A percentile compares a stretch with the other conserved stretches of the same genome.
These are phyloP conservation scores for Belgica antarctica DNA, from an alignment of 2,888 invertebrate species.

Conservation along the genomic window DNA sequence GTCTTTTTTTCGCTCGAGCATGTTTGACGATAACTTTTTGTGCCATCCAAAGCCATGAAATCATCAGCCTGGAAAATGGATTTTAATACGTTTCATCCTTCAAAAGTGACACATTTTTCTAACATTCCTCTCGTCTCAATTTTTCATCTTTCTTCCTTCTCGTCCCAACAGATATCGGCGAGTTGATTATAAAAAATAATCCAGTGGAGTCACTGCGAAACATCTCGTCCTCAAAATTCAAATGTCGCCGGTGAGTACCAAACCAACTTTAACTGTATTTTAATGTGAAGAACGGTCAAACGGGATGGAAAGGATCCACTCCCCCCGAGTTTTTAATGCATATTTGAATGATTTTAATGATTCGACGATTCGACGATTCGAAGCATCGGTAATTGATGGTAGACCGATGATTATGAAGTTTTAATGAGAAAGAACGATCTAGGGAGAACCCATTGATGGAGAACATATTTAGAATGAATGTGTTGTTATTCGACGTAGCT, in stretches of 20 bases:
- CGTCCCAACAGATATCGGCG: slow-evolving; percentile 34
- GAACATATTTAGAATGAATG: too few relatives aligned
- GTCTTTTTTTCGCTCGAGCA: too few relatives aligned
- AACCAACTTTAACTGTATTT: neutral
- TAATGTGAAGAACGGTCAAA: neutral
- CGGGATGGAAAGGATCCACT: too few relatives aligned
- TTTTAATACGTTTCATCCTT: neutral
- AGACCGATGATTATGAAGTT: too few relatives aligned
- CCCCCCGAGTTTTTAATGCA: too few relatives aligned
- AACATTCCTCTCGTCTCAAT: neutral
- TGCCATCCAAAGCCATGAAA: neutral
- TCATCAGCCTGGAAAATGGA: slow-evolving; percentile 11
- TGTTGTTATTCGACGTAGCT: too few relatives aligned
- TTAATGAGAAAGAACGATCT: too few relatives aligned
- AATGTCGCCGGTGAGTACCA: slow-evolving; percentile 35
- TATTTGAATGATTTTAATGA: too few relatives aligned
- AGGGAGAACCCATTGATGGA: too few relatives aligned
- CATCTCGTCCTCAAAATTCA: slow-evolving; percentile 26
- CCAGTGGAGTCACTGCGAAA: slow-evolving; percentile 39
- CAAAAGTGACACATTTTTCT: neutral
- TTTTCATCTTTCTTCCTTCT: slow-evolving; percentile 7
- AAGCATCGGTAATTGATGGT: too few relatives aligned
- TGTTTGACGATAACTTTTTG: neutral
- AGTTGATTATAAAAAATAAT: slow-evolving; percentile 42
- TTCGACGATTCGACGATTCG: too few relatives aligned